Evolutionary conservation across 1,140 invertebrate genomes (phyloP).

Genomic region (Oryzaephilus surinamensis): DNA sequence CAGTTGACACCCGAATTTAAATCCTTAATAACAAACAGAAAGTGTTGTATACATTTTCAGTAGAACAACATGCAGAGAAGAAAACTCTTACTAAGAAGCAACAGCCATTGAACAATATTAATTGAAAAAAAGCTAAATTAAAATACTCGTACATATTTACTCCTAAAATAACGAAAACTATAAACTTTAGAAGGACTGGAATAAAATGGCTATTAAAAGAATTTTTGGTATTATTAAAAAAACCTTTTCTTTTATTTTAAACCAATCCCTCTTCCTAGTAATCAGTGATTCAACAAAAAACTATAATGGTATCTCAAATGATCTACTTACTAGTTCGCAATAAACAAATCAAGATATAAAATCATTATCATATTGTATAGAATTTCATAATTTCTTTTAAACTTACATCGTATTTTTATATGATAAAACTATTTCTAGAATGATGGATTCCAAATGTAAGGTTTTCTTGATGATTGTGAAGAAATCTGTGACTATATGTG

Average conservation of each 20-base stretch:
- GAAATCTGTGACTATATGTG: constrained; percentile 18
- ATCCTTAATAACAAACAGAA: constrained; percentile 3
- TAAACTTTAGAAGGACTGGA: too few relatives aligned
- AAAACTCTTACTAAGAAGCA: neutral
- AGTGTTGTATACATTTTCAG: neutral
- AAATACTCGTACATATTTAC: neutral
- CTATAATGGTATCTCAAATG: too few relatives aligned
- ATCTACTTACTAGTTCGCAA: too few relatives aligned
- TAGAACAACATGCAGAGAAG: neutral
- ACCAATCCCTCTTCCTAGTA: too few relatives aligned
- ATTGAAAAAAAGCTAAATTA: neutral
- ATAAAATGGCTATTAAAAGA: too few relatives aligned
- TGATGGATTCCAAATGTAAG: constrained; percentile 27
- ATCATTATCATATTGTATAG: too few relatives aligned
- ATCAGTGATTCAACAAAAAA: too few relatives aligned
- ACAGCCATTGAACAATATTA: neutral
- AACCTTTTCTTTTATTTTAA: too few relatives aligned
- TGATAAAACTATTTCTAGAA: constrained; percentile 18
- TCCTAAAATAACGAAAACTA: neutral
- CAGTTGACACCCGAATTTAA: neutral
- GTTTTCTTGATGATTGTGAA: constrained; percentile 19
- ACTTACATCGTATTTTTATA: too few relatives aligned
- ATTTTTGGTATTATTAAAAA: too few relatives aligned
- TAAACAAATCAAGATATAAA: too few relatives aligned
- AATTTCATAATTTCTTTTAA: too few relatives aligned